Percentiles rank a stretch among this genome's conserved stretches.
Conservation (phyloP, 2,113 vertebrate species). For the Willisornis vidua region DNA sequence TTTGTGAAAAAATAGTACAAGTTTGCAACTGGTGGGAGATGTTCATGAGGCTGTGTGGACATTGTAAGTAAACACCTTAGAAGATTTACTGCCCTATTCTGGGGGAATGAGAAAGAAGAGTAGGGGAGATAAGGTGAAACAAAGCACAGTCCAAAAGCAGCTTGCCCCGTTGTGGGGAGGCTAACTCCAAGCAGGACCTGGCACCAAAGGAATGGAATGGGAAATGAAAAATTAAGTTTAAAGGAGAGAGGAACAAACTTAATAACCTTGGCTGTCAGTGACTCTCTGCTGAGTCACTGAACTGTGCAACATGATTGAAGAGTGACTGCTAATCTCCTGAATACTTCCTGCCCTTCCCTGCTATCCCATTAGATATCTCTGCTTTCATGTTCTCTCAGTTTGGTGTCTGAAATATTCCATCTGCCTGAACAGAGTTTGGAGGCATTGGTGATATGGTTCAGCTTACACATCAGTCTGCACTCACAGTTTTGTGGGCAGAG, state of each 20-base stretch:
- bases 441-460: background rate
- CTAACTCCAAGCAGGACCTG: background rate
- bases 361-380: background rate
- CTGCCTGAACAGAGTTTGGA: background rate
- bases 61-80: background rate
- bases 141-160: background rate
- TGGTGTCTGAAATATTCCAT: background rate
- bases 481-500: background rate
- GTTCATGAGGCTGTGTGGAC: background rate
- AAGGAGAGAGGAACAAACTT: background rate
- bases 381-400: background rate
- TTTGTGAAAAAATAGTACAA: background rate
- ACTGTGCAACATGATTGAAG: background rate
- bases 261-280: background rate
- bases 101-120: background rate
- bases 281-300: slow-evolving; percentile 11
- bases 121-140: background rate
- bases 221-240: background rate
- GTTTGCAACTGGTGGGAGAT: background rate
- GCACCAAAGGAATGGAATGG: background rate
- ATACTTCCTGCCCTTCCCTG: background rate
- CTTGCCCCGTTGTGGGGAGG: background rate
- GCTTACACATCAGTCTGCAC: background rate
- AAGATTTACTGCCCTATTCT: background rate
- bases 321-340: background rate